A percentile compares a stretch with the other conserved stretches of the same genome.
phyloP scores from a whole-genome alignment of 2,888 invertebrate genomes.

The Drosophila kuntzei region DNA sequence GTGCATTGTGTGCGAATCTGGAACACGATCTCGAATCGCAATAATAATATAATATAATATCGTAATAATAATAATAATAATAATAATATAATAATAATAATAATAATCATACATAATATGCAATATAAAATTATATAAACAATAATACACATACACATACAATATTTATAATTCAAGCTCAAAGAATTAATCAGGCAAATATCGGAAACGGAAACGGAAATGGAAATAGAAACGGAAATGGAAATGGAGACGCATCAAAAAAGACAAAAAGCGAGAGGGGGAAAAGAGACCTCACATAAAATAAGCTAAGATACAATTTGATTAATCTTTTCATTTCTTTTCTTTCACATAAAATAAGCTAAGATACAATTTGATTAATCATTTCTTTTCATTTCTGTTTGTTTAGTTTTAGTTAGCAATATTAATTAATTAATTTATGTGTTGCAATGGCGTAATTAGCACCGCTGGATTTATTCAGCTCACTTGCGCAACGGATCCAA shows the following conservation, averaged over 20 bases:
- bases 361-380: conserved; percentile 23
- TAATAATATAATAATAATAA: conserved; percentile 53
- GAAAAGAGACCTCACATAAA: not conserved
- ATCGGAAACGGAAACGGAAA: conserved; percentile 19
- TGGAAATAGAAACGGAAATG: too few species aligned
- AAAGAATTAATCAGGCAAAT: conserved; percentile 48
- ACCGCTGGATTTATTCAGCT: conserved; percentile 52
- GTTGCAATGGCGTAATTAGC: conserved; percentile 69
- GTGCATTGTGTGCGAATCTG: conserved; percentile 59
- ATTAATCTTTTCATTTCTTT: conserved; percentile 1
- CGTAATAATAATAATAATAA: conserved; percentile 38
- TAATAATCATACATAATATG: conserved; percentile 64
- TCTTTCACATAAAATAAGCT: too few species aligned
- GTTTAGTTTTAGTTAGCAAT: conserved; percentile 3
- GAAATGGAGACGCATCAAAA: not conserved
- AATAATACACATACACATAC: conserved; percentile 74
- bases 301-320: conserved; percentile 26
- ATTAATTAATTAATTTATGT: conserved; percentile 29
- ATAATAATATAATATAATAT: conserved; percentile 68
- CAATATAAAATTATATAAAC: conserved; percentile 73
- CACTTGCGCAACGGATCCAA: conserved; percentile 95
- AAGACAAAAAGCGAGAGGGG: not conserved
- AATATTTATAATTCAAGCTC: conserved; percentile 57
- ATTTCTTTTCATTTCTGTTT: not conserved
- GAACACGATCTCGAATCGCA: conserved; percentile 48